Conservation (phyloP, 1,140 invertebrate species). For the Cheumatopsyche charites region DNA sequence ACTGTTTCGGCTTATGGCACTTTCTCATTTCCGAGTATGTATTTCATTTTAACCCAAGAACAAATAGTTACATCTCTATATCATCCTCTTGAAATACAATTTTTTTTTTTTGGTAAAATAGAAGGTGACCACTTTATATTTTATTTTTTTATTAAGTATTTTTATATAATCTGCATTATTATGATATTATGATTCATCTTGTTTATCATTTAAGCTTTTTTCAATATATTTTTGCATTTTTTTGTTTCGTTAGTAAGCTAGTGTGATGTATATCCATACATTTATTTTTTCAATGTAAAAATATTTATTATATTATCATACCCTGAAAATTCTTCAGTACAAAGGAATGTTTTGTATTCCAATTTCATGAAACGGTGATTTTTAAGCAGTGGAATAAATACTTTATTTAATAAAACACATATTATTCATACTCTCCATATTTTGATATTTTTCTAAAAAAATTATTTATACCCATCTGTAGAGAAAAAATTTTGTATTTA, state of each 20-base stretch:
- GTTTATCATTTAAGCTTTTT: constrained; percentile 14
- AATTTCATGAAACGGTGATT: background rate
- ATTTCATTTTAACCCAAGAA: too few relatives aligned
- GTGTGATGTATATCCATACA: constrained; percentile 5
- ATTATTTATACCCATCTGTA: too few relatives aligned
- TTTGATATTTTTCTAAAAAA: constrained; percentile 29
- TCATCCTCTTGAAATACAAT: too few relatives aligned
- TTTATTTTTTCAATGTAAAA: constrained; percentile 20
- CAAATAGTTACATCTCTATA: too few relatives aligned
- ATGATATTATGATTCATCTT: constrained; percentile 17
- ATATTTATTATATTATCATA: constrained; percentile 7
- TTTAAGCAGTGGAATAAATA: background rate
- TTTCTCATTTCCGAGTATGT: too few relatives aligned
- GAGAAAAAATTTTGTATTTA: too few relatives aligned
- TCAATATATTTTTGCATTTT: constrained; percentile 10
- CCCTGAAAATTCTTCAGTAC: constrained; percentile 26
- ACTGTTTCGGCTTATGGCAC: too few relatives aligned
- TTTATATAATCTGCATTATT: constrained; percentile 21
- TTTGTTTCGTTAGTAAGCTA: constrained; percentile 19
- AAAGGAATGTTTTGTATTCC: constrained; percentile 24
- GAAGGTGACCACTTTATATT: background rate
- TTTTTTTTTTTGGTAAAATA: too few relatives aligned
- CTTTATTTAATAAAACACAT: background rate
- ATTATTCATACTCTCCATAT: background rate
- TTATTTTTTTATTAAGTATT: constrained; percentile 14